Evolutionary conservation across 2,113 vertebrate species (phyloP).

Genomic region (Holacanthus passer): DNA sequence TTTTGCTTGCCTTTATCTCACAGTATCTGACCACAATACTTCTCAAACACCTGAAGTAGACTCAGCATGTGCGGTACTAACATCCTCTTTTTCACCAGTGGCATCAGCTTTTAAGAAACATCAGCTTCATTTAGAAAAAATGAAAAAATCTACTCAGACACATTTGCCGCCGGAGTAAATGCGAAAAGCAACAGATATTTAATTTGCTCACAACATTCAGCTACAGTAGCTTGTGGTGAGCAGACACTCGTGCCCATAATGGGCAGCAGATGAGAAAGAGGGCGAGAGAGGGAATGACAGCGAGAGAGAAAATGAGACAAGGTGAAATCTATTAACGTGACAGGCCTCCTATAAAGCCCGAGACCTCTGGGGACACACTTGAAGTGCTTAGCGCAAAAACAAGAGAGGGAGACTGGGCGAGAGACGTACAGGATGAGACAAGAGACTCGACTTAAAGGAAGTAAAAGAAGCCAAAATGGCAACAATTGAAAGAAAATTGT

Average conservation of each 20-base stretch:
- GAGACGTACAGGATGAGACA: not conserved
- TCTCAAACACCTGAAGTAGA: not conserved
- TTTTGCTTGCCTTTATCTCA: not conserved
- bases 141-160: not conserved
- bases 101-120: slow-evolving; percentile 20
- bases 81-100: not conserved
- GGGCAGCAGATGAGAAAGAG: slow-evolving; percentile 60
- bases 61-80: not conserved
- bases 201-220: slow-evolving; percentile 16
- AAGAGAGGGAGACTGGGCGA: not conserved
- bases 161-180: not conserved
- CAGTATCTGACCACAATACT: not conserved
- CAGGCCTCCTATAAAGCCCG: slow-evolving; percentile 63
- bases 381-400: slow-evolving; percentile 50
- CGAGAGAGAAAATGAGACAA: slow-evolving; percentile 65
- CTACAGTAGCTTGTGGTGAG: slow-evolving; percentile 42
- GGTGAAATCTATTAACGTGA: slow-evolving; percentile 77
- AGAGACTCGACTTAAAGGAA: slow-evolving; percentile 32
- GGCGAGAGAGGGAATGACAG: slow-evolving; percentile 44
- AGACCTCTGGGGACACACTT: slow-evolving; percentile 59
- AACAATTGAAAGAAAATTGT: slow-evolving; percentile 6
- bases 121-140: slow-evolving; percentile 8
- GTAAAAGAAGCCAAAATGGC: slow-evolving; percentile 24
- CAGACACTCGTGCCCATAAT: slow-evolving; percentile 27
- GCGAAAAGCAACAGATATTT: slow-evolving; percentile 16